Evolutionary conservation across 2,113 vertebrate species (phyloP), one percentile per base, ranked within the genome.

Genomic region (Jaculus jaculus): DNA sequence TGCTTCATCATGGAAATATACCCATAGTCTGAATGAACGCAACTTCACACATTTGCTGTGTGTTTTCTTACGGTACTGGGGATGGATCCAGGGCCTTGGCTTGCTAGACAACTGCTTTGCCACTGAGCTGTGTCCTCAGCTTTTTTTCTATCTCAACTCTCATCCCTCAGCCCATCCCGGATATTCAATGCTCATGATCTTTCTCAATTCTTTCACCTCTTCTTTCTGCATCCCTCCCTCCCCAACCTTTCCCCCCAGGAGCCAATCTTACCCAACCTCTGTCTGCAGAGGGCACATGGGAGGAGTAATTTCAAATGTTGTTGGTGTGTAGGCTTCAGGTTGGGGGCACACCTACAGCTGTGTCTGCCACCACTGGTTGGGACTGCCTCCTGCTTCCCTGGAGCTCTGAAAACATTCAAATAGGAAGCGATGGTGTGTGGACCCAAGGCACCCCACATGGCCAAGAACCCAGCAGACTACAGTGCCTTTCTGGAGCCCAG

Each of bases 201-300:
- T 1, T 5, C 16, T 6, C 0, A 32, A 28, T 32, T 2, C 0
- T 60, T 30, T 7, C 15, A 10, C 6, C 15, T 4, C 34, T 21
- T 58, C 28, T 54, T 5, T 3, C 2, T 54, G 10, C 54, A 15
- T 58, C 18, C 7, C 32, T 12, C 34, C 37, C 51, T 69, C 9
- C 9, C 20, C 11, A 9, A 6, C 34, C 12, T 75, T 72, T 60
- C n/a, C 17, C 63, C 34, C 24, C 8, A 11, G 7, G 61, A 61
- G 7, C n/a, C 63, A 37, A 18, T 20, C 7, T 71, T 28, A 17
- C 61, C 37, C 26, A 16, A 1, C n/a, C 34, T 9, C 30, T 10
- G 0, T 10, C 8, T 23, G 3, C n/a, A 28, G 32, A 17, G 26
- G 77, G 30, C 37, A 24, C 20, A 23, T 4, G 12, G 18, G 30